phyloP scores from a whole-genome alignment of 2,113 vertebrate genomes.

The Sciurus niger region DNA sequence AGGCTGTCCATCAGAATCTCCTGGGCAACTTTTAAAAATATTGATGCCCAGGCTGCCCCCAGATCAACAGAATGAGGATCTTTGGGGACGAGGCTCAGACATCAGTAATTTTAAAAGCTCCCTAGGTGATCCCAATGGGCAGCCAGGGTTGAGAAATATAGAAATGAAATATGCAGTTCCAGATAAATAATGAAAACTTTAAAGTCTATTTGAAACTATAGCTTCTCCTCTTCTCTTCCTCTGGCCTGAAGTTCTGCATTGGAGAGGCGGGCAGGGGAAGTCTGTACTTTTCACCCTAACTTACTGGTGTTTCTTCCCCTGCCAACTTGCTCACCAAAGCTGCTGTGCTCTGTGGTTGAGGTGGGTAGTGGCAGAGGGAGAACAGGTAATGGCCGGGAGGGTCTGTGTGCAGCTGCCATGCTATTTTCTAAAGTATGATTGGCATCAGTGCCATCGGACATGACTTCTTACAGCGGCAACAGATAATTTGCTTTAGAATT shows the following conservation, averaged over 20 bases:
- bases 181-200: conserved; percentile 67
- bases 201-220: conserved; percentile 24
- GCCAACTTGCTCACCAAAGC: background rate
- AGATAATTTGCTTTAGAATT: background rate
- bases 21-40: conserved; percentile 13
- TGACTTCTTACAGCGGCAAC: background rate
- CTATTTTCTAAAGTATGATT: background rate
- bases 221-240: background rate
- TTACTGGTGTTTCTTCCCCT: background rate
- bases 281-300: background rate
- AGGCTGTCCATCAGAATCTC: background rate
- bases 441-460: background rate
- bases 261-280: background rate
- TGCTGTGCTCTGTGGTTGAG: background rate
- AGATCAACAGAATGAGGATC: conserved; percentile 37
- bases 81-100: background rate
- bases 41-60: background rate
- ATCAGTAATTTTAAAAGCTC: conserved; percentile 70
- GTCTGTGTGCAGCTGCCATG: background rate
- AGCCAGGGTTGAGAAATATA: conserved; percentile 47
- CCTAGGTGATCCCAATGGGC: background rate
- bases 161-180: conserved; percentile 56
- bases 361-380: background rate
- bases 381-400: background rate
- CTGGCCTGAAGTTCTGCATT: background rate